Conservation (phyloP, 2,888 invertebrate genomes). For the Hermaeophaga mercurialis region DNA sequence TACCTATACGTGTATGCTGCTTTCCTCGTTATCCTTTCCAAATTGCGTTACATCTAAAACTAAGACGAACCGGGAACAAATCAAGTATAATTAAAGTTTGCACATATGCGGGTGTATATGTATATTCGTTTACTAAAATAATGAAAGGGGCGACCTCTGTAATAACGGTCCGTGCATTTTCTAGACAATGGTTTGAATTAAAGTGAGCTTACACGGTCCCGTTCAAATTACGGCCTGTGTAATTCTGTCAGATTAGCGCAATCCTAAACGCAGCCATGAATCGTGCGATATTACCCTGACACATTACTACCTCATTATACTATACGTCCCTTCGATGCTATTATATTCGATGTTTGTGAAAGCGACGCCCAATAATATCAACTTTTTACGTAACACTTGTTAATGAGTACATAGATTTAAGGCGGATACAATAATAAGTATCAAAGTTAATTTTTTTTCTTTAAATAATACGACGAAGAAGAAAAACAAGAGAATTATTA, state of each 20-base stretch:
- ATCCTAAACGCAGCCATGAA: conserved; percentile 56
- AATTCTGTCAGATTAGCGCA: conserved; percentile 59
- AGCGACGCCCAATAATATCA: conserved; percentile 18
- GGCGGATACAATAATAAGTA: no score
- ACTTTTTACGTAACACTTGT: no score
- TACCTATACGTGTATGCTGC: no score
- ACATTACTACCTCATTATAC: conserved; percentile 58
- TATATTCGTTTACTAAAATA: conserved; percentile 39
- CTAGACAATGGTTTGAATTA: conserved; percentile 56
- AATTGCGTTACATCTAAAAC: conserved; percentile 18
- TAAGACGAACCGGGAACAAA: conserved; percentile 32
- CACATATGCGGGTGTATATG: conserved; percentile 21
- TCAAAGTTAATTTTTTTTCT: no score
- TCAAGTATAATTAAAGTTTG: conserved; percentile 40
- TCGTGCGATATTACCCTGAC: conserved; percentile 55
- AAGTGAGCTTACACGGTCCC: conserved; percentile 52
- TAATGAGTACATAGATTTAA: no score
- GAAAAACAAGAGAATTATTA: no score
- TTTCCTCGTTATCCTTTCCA: conserved; percentile 19
- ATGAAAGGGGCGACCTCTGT: conserved; percentile 37
- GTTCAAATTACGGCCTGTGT: conserved; percentile 55
- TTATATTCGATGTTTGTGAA: conserved; percentile 8
- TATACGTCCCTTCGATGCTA: conserved; percentile 25
- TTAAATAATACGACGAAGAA: no score
- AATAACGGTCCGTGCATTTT: conserved; percentile 47